These are phyloP conservation scores for Theocolax elegans DNA, from an alignment of 1,140 invertebrate genomes.

Conservation along the genomic window DNA sequence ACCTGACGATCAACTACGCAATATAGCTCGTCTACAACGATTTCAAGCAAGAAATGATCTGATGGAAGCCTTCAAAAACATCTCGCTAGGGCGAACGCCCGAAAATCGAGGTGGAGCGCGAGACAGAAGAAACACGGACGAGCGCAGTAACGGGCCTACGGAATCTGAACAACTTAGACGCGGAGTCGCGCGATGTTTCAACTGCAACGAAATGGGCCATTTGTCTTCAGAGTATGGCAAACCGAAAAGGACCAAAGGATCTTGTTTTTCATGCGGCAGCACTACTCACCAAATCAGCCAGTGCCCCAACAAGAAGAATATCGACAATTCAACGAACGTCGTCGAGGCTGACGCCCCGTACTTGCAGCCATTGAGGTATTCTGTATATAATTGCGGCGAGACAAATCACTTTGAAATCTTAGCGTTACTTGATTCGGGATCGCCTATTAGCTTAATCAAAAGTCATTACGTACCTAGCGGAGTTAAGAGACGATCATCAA, in stretches of 20 bases:
- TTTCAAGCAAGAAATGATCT: conserved; percentile 19
- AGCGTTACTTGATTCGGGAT: no score
- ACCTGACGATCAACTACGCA: conserved; percentile 34
- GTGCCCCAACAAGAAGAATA: no score
- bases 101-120: neutral
- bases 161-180: neutral
- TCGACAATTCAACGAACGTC: no score
- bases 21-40: conserved; percentile 37
- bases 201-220: neutral
- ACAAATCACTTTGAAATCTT: no score
- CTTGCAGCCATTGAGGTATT: no score
- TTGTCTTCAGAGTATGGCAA: neutral
- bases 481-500: no score
- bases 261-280: no score
- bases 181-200: neutral
- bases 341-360: no score
- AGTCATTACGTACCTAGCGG: no score
- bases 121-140: neutral
- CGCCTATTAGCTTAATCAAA: no score
- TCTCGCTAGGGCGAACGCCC: conserved; percentile 9
- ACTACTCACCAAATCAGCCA: no score
- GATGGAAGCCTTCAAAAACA: conserved; percentile 36
- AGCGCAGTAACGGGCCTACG: neutral
- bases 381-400: no score
- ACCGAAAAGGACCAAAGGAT: neutral